Percentiles rank a stretch among this genome's conserved stretches.
phyloP scores from a whole-genome alignment of 2,797 vertebrate species.

The Linurgus olivaceus region DNA sequence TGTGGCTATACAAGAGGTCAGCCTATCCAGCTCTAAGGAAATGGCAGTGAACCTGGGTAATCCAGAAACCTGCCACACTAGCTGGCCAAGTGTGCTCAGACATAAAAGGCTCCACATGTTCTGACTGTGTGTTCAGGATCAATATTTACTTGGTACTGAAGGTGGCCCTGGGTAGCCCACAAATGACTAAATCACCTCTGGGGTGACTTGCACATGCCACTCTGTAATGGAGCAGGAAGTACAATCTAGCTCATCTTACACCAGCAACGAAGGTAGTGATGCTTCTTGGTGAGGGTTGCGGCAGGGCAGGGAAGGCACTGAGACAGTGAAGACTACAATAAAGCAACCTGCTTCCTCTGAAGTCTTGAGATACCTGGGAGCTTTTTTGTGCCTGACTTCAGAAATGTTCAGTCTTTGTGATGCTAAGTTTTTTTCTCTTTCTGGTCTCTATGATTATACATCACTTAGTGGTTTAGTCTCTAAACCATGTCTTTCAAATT shows the following conservation, averaged over 20 bases:
- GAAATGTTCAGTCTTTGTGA: not conserved
- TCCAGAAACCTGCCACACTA: not conserved
- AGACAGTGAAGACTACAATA: not conserved
- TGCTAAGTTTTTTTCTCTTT: not conserved
- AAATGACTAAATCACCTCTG: not conserved
- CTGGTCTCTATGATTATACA: not conserved
- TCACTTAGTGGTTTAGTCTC: not conserved
- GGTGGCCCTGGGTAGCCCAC: not conserved
- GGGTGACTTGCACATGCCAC: not conserved
- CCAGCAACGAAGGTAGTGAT: not conserved
- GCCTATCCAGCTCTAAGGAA: not conserved
- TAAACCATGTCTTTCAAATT: not conserved
- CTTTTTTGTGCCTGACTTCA: not conserved
- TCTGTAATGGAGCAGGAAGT: not conserved
- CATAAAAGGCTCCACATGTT: rapidly evolving
- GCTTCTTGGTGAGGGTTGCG: not conserved
- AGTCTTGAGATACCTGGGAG: not conserved
- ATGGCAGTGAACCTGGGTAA: not conserved
- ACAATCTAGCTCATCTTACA: not conserved
- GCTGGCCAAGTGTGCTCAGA: not conserved
- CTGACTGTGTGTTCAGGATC: not conserved
- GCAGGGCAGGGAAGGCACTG: not conserved
- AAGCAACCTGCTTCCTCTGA: not conserved
- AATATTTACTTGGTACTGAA: not conserved
- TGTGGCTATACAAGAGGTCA: not conserved